A percentile compares a stretch with the other conserved stretches of the same genome.
phyloP scores from a whole-genome alignment of 2,888 invertebrate genomes.

The Cerastis leucographa region DNA sequence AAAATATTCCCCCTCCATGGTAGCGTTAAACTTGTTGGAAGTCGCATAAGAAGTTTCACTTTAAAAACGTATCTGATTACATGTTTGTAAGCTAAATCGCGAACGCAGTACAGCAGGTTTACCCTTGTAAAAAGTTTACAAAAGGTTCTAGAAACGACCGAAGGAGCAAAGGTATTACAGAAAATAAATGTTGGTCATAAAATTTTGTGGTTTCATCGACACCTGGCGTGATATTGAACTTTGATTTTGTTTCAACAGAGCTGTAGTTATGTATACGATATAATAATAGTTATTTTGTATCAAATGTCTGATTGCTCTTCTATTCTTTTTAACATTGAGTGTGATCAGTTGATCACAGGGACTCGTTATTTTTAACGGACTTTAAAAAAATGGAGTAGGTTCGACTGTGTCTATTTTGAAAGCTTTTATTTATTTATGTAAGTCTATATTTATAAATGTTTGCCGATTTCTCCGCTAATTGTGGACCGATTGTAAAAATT shows the following conservation, averaged over 20 bases:
- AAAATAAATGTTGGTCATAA: constrained; percentile 57
- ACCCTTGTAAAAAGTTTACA: constrained; percentile 46
- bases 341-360: not conserved
- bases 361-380: no score
- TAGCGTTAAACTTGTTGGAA: no score
- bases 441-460: no score
- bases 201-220: constrained; percentile 56
- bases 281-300: constrained; percentile 16
- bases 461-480: no score
- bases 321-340: not conserved
- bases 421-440: no score
- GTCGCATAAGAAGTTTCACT: no score
- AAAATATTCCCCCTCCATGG: no score
- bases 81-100: not conserved
- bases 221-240: constrained; percentile 44
- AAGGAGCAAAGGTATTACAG: constrained; percentile 15
- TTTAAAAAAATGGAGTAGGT: no score
- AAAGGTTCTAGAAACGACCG: constrained; percentile 44
- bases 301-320: constrained; percentile 5
- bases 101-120: not conserved
- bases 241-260: constrained; percentile 47
- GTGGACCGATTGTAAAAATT: no score
- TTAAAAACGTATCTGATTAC: not conserved
- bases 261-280: not conserved
- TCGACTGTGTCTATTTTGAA: no score